Conservation (phyloP, 2,888 invertebrate genomes). For the Tuta absoluta region DNA sequence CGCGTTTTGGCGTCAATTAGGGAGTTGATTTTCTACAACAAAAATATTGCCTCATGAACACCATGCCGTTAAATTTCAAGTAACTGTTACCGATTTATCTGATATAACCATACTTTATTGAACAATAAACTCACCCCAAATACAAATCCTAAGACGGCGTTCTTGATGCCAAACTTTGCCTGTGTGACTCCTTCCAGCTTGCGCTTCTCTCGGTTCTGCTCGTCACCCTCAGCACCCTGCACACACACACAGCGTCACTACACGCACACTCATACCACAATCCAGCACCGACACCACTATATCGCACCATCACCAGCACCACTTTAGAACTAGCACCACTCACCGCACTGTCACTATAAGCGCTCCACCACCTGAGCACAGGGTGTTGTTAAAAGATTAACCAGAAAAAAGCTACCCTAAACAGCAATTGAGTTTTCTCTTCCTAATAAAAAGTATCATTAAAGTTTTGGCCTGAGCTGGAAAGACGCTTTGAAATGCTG, state of each 20-base stretch:
- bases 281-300: conserved; percentile 35
- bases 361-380: conserved; percentile 35
- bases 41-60: conserved; percentile 24
- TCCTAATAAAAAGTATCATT: not conserved
- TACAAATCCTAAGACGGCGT: conserved; percentile 90
- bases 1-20: conserved; percentile 90
- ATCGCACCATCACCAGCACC: conserved; percentile 33
- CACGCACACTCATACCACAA: conserved; percentile 37
- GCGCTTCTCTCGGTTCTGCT: conserved; percentile 85
- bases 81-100: not conserved
- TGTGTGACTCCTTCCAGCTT: conserved; percentile 85
- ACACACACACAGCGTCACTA: conserved; percentile 60
- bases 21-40: conserved; percentile 89
- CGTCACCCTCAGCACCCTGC: conserved; percentile 62
- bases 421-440: not conserved
- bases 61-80: not conserved
- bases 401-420: conserved; percentile 5
- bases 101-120: not conserved
- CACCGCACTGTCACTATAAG: conserved; percentile 33
- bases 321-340: conserved; percentile 26
- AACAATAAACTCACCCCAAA: conserved; percentile 86
- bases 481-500: not conserved
- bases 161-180: conserved; percentile 87
- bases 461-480: not conserved
- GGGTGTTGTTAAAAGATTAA: conserved; percentile 13